phyloP scores from a whole-genome alignment of 92 coral and sea anemone species.

The Chrysogorgia sp. region DNA sequence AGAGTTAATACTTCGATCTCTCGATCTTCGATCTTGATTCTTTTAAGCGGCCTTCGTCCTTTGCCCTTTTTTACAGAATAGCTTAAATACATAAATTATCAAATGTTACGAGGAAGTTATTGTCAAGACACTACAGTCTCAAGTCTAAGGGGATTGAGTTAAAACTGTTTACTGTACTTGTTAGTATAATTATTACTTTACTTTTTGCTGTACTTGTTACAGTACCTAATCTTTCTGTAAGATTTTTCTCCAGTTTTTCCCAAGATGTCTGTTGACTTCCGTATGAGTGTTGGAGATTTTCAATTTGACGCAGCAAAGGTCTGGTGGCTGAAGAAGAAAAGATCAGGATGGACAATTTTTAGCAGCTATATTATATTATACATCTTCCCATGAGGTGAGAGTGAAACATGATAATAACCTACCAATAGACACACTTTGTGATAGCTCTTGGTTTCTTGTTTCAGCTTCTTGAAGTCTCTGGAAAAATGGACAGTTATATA shows the following conservation, averaged over 20 bases:
- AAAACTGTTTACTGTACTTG: background rate
- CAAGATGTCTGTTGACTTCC: constrained; percentile 88
- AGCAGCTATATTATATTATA: background rate
- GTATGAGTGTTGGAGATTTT: constrained; percentile 91
- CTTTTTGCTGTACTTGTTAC: too few species aligned
- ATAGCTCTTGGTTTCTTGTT: constrained; percentile 87
- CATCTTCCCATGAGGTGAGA: background rate
- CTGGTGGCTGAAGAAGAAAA: constrained; percentile 78
- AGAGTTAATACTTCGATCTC: too few species aligned
- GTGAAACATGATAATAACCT: constrained; percentile 13
- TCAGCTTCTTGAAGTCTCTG: constrained; percentile 97
- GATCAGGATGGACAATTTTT: background rate
- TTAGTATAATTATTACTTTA: background rate
- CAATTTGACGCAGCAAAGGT: constrained; percentile 93
- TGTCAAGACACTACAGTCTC: too few species aligned
- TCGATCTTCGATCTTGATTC: too few species aligned
- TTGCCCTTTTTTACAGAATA: too few species aligned
- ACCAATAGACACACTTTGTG: constrained; percentile 91
- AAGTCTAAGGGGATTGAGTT: too few species aligned
- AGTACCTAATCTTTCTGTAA: constrained; percentile 92
- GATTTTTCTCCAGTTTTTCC: constrained; percentile 91
- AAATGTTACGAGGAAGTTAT: too few species aligned
- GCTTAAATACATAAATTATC: too few species aligned
- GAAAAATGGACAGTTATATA: background rate
- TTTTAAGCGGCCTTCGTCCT: too few species aligned